Base-by-base conservation (phyloP, 2,888 invertebrate species). In the Mactromeris polynyma region DNA sequence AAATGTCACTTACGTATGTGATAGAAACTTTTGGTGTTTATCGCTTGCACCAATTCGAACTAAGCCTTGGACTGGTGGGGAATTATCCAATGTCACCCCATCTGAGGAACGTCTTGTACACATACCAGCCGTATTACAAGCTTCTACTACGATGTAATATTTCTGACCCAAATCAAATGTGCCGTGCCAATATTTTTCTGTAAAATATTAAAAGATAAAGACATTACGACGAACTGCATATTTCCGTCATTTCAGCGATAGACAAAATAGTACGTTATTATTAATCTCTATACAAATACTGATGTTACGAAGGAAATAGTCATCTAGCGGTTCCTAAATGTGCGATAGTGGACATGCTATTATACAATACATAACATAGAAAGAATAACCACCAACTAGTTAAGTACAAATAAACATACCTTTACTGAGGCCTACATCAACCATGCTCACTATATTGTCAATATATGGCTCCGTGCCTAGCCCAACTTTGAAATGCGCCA, bases 81-180 rank as follows among this genome's bases (percentile, higher is more conserved):
- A 93, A 73, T 90, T 91, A 64, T 94, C 94, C 33, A 91, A 81
- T 6, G 87, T 91, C 14, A 94, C 40, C 14, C 94, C 93, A 81
- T 91, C 89, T 4, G 94, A 94, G 38, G 92, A 81, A 21, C 81
- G 77, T 14, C 33, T 42, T 4, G 84, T 80, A 54, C 94, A 94
- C 33, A 94, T 64, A 21, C 88, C 89, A 14, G 91, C 94, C 21
- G 51, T 77, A 69, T 94, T 93, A 90, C 94, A 94, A n/a, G 91
- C 92, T 73, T 92, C 86, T 0, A 94, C 90, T 3, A 85, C 89
- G 14, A 80, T 87, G 73, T 89, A 93, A 73, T 93, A 92, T 54
- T 82, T 86, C 17, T 77, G 77, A 21, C 94, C 94, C 11, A 90
- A 86, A 2, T 78, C 85, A 46, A 93, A 91, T 0, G 64, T 14